Base-by-base conservation (phyloP, 92 coral and sea anemone genomes). In the Chrysogorgia sp. region DNA sequence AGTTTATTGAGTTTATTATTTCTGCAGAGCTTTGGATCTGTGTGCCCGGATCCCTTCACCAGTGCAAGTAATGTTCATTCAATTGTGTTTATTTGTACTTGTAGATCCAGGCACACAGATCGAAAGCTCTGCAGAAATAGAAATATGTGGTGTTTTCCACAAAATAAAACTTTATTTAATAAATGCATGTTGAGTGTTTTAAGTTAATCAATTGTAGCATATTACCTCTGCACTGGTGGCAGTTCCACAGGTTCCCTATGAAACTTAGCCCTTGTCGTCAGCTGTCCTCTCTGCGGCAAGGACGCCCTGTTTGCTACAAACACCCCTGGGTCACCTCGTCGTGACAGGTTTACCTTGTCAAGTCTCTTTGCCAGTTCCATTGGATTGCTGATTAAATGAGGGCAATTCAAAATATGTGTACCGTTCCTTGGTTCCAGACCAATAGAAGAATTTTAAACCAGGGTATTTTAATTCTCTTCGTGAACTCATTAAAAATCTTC, bases 401-500 rank as follows among this genome's bases (percentile, higher is more conserved):
- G 87, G 85, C 33, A 86, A 64, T 28, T 64, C 90, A 80, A 81
- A 83, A 10, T 90, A 84, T 50, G 85, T 74, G 83, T 79, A 89
- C 3, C 84, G 60, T 35, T 57, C 70, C 5, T 86, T 86, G 0
- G 77, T 74, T 24, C 93, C 88, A 3, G 93, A 83, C 89, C 90
- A 83, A 63, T 86, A 86, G 20, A n/a, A n/a, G n/a, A 84, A 84
- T 1, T 34, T 66, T 24, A 85, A 34, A 6, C 62, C 85, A 35
- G 91, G 91, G 33, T 90, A n/a, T n/a, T n/a, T n/a, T 69, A 14
- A 84, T 82, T 26, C 87, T 48, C 56, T 90, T 90, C 14, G 14
- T 77, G 25, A 90, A 86, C 41, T 90, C 89, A 81, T 77, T 86
- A 2, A 90, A 74, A 37, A 90, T 86, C 56, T 86, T 89, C 21